Evolutionary conservation across 2,113 vertebrate genomes (phyloP), one percentile per base, ranked within the genome.

Genomic region (Arvicanthis niloticus): DNA sequence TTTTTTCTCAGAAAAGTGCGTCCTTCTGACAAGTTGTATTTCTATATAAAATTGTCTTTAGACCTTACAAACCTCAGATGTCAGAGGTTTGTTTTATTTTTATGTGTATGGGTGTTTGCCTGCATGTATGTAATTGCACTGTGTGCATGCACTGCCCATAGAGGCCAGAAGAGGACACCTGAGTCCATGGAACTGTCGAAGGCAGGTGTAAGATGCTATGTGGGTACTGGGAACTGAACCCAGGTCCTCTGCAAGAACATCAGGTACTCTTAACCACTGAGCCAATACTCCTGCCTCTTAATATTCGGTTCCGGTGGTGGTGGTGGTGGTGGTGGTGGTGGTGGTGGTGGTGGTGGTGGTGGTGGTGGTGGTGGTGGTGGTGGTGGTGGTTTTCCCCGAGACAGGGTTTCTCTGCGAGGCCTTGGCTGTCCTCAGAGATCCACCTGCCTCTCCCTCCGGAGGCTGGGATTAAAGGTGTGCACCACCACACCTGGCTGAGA

Each of bases 1-100:
- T 89, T 86, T 97, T 51, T 16, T 40, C 87, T 96, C 84, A 87
- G 92, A 82, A 80, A 93, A 90, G 31, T 51, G 78, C 8, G 0
- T 45, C 88, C 58, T 73, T 78, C 62, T 95, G 58, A 91, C 40
- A 93, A 86, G n/a, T 62, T 62, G 24, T 70, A 92, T 80, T 91
- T 92, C 85, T 92, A 65, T 21, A 78, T 85, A 85, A 94, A 96
- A 88, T 29, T 89, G 53, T 65, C 93, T 96, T 65, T 93, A 92
- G 24, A 95, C 81, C 92, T 58, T 85, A 78, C 48, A 40, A 56
- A 68, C 45, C 82, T 91, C 82, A 42, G 37, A 48, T 42, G 80
- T 40, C 24, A 82, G 24, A 82, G 56, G 58, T 40, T 37, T 56
- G 34, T 56, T 40, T 60, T 60, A 40, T 5, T 80, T 53, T 56